Conservation (phyloP, 2,113 vertebrate genomes). For the Corythoichthys haematopterus region DNA sequence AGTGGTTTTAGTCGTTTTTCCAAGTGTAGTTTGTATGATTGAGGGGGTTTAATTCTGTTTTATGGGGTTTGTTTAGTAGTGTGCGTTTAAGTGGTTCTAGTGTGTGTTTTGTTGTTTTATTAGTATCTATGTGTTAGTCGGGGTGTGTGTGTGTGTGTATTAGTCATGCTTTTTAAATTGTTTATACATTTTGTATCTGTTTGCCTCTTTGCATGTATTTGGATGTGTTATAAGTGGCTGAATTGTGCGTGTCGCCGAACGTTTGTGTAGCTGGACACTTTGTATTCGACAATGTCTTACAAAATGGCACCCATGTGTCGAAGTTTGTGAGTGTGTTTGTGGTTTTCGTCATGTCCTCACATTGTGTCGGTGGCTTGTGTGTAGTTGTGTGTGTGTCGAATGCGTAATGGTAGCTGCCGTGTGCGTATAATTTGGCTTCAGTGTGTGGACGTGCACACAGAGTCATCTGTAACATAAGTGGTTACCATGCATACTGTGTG, state of each 20-base stretch:
- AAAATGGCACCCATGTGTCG: neutral
- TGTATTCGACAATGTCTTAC: neutral
- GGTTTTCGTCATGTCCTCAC: too few relatives aligned
- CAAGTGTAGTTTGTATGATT: too few relatives aligned
- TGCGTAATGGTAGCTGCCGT: neutral
- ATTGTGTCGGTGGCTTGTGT: neutral
- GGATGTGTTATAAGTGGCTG: neutral
- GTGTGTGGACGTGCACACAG: conserved; percentile 18
- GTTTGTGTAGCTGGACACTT: neutral
- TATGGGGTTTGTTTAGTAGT: too few relatives aligned
- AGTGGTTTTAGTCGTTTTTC: too few relatives aligned
- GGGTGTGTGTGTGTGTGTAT: too few relatives aligned
- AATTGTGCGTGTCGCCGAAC: neutral
- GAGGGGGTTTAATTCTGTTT: too few relatives aligned
- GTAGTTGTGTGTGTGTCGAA: conserved; percentile 1
- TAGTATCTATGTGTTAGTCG: too few relatives aligned
- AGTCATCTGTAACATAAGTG: conserved; percentile 67
- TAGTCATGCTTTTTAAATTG: too few relatives aligned
- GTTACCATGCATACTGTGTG: conserved; percentile 70
- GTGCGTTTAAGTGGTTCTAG: too few relatives aligned
- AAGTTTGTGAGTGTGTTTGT: neutral
- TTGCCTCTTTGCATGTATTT: neutral
- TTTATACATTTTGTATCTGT: too few relatives aligned
- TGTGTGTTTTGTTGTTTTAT: too few relatives aligned
- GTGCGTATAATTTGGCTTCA: conserved; percentile 4